These are phyloP conservation scores for Sarcophaga bullata DNA, from an alignment of 1,140 invertebrate species.

Conservation along the genomic window DNA sequence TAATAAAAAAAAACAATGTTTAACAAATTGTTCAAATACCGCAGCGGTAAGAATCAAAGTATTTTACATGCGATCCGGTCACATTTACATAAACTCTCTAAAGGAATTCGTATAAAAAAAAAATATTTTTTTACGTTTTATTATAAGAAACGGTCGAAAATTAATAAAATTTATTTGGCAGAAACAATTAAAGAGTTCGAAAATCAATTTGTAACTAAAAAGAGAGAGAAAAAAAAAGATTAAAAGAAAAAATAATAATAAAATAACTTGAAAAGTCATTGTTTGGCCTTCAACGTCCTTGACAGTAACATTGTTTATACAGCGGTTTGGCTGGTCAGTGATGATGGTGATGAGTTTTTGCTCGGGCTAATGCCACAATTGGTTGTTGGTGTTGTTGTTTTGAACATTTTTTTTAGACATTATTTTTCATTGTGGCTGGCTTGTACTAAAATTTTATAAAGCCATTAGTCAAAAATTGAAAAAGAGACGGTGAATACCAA, in stretches of 20 bases:
- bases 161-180: neutral
- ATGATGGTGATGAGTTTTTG: neutral
- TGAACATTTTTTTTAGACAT: neutral
- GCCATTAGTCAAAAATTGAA: conserved; percentile 18
- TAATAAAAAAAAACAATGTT: too few relatives aligned
- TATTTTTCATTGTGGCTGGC: conserved; percentile 23
- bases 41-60: too few relatives aligned
- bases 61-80: too few relatives aligned
- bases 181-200: conserved; percentile 2
- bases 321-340: neutral
- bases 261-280: conserved; percentile 48
- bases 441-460: conserved; percentile 41
- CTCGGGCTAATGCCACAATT: neutral
- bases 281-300: conserved; percentile 65
- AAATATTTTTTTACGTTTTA: too few relatives aligned
- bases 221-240: neutral
- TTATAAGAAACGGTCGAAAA: neutral
- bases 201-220: neutral
- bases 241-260: too few relatives aligned
- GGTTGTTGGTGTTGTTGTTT: neutral
- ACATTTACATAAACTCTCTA: too few relatives aligned
- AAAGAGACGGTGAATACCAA: neutral
- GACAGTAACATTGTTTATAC: conserved; percentile 46
- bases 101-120: too few relatives aligned
- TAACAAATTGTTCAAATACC: too few relatives aligned